A percentile compares a stretch with the other conserved stretches of the same genome.
phyloP scores from a whole-genome alignment of 2,113 vertebrate species.

The Alexandromys fortis region DNA sequence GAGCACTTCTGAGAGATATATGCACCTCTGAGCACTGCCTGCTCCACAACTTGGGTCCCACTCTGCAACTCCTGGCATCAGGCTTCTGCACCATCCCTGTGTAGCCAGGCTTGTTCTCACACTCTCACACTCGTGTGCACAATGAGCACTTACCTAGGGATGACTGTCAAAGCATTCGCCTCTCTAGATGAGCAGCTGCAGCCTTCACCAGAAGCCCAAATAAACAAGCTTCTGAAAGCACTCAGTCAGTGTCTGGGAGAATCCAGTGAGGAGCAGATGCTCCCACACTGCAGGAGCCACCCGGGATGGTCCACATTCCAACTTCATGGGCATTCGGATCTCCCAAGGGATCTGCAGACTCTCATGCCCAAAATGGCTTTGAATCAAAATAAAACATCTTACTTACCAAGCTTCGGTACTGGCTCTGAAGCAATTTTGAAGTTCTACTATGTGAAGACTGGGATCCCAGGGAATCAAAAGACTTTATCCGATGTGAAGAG shows the following conservation, averaged over 20 bases:
- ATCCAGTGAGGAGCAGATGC: not conserved
- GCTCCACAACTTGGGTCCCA: not conserved
- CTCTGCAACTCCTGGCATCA: not conserved
- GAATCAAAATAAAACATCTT: not conserved
- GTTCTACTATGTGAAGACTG: conserved; percentile 93
- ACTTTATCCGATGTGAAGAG: conserved; percentile 96
- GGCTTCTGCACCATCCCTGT: not conserved
- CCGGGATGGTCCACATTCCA: not conserved
- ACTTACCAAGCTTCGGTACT: conserved; percentile 98
- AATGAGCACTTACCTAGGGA: rapidly evolving
- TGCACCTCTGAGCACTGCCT: not conserved
- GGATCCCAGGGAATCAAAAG: conserved; percentile 95
- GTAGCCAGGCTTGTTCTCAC: not conserved
- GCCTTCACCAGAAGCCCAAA: not conserved
- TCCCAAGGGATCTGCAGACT: not conserved
- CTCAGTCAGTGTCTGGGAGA: not conserved
- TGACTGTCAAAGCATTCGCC: not conserved
- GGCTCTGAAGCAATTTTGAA: conserved; percentile 96
- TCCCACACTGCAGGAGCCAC: not conserved
- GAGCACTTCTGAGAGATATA: not conserved
- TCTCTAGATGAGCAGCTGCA: not conserved
- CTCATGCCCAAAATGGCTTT: rapidly evolving
- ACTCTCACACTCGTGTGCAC: not conserved
- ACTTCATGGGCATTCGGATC: rapidly evolving
- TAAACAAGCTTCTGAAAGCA: not conserved